Base-by-base conservation (phyloP, 2,888 invertebrate genomes). In the Drosophila anomalipes region DNA sequence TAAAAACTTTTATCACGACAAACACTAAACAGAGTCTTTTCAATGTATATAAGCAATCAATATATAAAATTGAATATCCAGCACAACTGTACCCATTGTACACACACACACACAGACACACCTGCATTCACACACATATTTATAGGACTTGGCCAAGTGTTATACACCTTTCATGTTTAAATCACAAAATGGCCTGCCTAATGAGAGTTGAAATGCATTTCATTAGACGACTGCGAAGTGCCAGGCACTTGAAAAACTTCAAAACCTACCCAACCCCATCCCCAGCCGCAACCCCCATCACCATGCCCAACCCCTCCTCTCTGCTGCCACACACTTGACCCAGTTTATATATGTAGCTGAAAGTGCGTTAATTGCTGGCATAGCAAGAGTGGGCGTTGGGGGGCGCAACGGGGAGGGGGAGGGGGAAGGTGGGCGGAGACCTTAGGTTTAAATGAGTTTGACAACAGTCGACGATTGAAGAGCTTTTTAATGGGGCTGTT, bases 171-270 rank as follows among this genome's bases (percentile, higher is more conserved):
- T 60, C 52, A 74, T 75, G 69, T 60, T 79, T 70, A 52, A 79
- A 76, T 75, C 82, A 70, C 81, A 77, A 85, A 88, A 89, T 89
- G 89, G 89, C 87, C 85, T 74, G 79, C 82, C 89, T 89, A 86
- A 86, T 86, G 89, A 86, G 89, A 66, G 62, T 82, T 82, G 77
- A 89, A 86, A 84, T 87, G 86, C 87, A 84, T 89, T 86, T 89
- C 89, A 89, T 88, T 89, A 86, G 81, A 80, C 70, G 81, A 58
- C 77, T 63, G 63, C 49, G 59, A 79, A 79, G 79, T 83, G 86
- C 75, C 81, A 65, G 53, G 52, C 74, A 79, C 77, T 80, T 72
- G 37, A 71, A 52, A 65, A 81, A 77, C 73, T 79, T 77, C 62
- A 77, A 30, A 14, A 12, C 9, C 26, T 2, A 5, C 12, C 53